These are phyloP conservation scores for Excalfactoria chinensis DNA, from an alignment of 2,113 vertebrate species.

Conservation along the genomic window DNA sequence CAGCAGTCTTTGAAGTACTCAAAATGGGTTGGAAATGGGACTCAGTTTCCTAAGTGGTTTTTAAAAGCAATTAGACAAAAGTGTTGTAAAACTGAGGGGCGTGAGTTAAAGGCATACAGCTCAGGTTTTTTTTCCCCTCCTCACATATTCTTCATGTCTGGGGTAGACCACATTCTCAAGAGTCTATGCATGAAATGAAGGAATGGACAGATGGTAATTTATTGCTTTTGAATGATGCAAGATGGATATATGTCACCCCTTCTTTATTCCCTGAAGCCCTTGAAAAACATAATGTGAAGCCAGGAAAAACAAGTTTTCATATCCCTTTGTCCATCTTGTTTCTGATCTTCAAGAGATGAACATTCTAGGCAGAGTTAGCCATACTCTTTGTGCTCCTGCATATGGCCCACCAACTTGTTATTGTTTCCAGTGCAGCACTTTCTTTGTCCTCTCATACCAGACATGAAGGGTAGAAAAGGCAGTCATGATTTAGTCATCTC, in stretches of 20 bases:
- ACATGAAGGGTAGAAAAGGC: neutral
- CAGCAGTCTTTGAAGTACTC: neutral
- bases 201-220: neutral
- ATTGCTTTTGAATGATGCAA: neutral
- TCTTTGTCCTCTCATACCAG: neutral
- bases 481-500: neutral
- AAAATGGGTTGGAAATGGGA: neutral
- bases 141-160: neutral
- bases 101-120: neutral
- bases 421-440: neutral
- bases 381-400: accelerated
- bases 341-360: neutral
- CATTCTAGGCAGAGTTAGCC: neutral
- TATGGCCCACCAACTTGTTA: neutral
- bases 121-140: neutral
- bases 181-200: neutral
- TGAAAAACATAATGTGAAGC: neutral
- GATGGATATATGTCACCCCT: neutral
- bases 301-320: neutral
- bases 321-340: neutral
- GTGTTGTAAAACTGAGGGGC: neutral
- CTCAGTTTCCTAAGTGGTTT: neutral
- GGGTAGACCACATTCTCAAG: neutral
- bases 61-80: neutral
- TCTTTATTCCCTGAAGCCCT: neutral